phyloP scores from a whole-genome alignment of 2,797 vertebrate genomes.

The Manis javanica region DNA sequence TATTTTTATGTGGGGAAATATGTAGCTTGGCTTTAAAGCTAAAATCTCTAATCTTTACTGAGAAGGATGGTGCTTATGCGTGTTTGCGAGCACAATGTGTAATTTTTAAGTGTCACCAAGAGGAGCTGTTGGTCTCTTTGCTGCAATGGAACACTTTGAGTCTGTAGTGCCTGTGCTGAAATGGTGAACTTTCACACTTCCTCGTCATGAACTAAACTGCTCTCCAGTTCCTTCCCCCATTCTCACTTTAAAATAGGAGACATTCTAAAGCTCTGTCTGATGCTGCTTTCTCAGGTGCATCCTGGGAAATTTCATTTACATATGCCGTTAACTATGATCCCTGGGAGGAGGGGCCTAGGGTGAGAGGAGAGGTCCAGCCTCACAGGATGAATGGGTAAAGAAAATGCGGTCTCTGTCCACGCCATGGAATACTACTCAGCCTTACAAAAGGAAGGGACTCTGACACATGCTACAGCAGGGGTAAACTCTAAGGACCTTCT shows the following conservation, averaged over 20 bases:
- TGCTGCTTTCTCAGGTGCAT: neutral
- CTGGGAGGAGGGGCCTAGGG: neutral
- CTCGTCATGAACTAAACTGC: neutral
- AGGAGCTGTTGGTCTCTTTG: neutral
- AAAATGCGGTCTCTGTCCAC: neutral
- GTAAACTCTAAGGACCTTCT: neutral
- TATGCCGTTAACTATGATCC: neutral
- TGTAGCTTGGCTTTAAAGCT: neutral
- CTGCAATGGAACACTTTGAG: neutral
- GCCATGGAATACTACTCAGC: neutral
- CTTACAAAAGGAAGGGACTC: neutral
- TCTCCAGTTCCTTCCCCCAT: neutral
- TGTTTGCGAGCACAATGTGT: accelerated
- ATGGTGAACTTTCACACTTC: neutral
- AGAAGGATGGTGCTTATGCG: neutral
- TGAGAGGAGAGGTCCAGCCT: neutral
- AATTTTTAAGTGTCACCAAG: neutral
- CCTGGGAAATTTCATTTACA: neutral
- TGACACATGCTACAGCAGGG: neutral
- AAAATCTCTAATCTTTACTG: neutral
- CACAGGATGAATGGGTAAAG: neutral
- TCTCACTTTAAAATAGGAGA: neutral
- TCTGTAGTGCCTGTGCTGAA: neutral
- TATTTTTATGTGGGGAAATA: neutral
- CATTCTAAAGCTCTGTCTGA: neutral